Evolutionary conservation across 2,888 invertebrate species (phyloP), one percentile per base, ranked within the genome.

Genomic region (Cerastis rubricosa): DNA sequence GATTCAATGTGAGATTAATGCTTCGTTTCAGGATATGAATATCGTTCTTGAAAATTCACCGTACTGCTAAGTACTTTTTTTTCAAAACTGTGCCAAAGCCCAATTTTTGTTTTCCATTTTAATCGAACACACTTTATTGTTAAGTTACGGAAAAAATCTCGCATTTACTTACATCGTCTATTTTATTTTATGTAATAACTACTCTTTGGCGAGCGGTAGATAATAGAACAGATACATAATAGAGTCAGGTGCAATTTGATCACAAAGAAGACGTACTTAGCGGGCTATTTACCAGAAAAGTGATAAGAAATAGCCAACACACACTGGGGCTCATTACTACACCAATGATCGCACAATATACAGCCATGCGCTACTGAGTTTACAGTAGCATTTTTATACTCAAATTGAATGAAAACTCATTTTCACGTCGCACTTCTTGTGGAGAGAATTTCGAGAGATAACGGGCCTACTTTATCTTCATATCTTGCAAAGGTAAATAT

Each of bases 221-320:
- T 75, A 84, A 85, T 80, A 83, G 63, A 70, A 71, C 47, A 74
- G 29, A 83, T 72, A 80, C 70, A 73, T 79, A 83, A 85, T 65
- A 67, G 47, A 78, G 65, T 65, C 67, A 76, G 64, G 61, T 66
- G 76, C 63, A 81, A 85, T 86, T 81, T 76, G 66, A 78, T 77
- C 61, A 85, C 76, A 85, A 86, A 85, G 47, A 68, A 73, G 17
- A 71, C 25, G 35, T 74, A 74, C 69, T 80, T 77, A 79, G 59
- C 67, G 49, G n/a, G 72, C 65, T 77, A 74, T 81, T 86, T 79
- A 75, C 74, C 73, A 68, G 57, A 71, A 73, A 76, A 57, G 61
- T 77, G 76, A 77, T 78, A 84, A 78, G 75, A 78, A 79, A 74
- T 66, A 85, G 68, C 49, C 47, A 29, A 71, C 72, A 76, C 75